These are phyloP conservation scores for Diploptera punctata DNA, from an alignment of 2,888 invertebrate species.

Conservation along the genomic window DNA sequence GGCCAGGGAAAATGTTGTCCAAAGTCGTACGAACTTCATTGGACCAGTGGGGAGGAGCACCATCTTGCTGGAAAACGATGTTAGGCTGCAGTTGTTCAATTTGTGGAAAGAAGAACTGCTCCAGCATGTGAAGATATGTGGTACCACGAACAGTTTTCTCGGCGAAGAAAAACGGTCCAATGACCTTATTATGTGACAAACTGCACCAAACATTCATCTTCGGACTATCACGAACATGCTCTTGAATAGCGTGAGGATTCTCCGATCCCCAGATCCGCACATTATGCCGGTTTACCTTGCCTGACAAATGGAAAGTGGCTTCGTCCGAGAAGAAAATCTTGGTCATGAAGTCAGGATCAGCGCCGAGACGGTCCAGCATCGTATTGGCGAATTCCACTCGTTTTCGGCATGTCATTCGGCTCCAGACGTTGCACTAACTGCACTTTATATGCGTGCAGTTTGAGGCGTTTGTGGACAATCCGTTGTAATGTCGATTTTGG, in stretches of 20 bases:
- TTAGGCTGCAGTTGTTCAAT: not conserved
- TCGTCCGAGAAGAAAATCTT: not conserved
- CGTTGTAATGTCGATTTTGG: not conserved
- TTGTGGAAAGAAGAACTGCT: constrained; percentile 8
- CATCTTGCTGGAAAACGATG: constrained; percentile 14
- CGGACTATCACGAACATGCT: not conserved
- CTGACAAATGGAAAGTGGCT: not conserved
- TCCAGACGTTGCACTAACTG: not conserved
- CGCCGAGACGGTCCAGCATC: constrained; percentile 1
- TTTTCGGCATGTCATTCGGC: not conserved
- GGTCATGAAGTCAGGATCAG: not conserved
- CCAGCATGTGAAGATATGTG: constrained; percentile 1
- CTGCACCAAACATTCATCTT: not conserved
- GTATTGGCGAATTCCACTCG: constrained; percentile 15
- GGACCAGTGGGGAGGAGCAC: constrained; percentile 3
- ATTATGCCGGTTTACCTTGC: not conserved
- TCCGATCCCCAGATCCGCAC: not conserved
- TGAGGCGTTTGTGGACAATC: not conserved
- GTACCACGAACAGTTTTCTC: not conserved
- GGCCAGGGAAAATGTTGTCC: constrained; percentile 23
- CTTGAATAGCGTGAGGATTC: not conserved
- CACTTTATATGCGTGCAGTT: not conserved
- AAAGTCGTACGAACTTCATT: constrained; percentile 14
- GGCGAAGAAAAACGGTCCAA: not conserved
- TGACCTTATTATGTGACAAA: not conserved